Conservation (phyloP, 2,113 vertebrate species). For the Chlorodrepanis virens region DNA sequence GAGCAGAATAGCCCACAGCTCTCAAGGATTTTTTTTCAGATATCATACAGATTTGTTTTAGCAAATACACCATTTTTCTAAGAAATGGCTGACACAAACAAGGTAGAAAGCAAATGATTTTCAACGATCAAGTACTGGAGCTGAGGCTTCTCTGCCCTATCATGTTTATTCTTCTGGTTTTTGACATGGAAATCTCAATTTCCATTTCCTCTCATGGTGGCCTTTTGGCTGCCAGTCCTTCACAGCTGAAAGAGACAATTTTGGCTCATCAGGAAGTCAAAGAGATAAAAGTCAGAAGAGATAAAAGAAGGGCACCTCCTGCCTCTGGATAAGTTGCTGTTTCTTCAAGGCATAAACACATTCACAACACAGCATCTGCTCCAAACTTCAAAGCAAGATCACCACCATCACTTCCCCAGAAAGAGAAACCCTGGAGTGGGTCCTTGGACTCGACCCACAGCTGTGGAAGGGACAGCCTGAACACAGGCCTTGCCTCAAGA, state of each 20-base stretch:
- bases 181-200: not conserved
- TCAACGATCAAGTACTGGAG: not conserved
- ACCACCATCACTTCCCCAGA: not conserved
- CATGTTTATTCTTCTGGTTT: not conserved
- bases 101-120: not conserved
- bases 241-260: not conserved
- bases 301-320: not conserved
- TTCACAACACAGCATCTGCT: not conserved
- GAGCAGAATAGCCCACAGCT: not conserved
- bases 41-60: not conserved
- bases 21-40: not conserved
- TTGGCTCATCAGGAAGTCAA: not conserved
- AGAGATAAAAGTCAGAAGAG: not conserved
- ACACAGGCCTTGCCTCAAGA: not conserved
- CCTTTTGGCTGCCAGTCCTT: not conserved
- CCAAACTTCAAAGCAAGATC: not conserved
- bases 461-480: not conserved
- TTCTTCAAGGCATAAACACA: not conserved
- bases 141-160: not conserved
- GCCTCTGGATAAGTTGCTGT: fast-evolving
- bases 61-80: not conserved
- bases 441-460: not conserved
- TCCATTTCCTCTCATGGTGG: not conserved
- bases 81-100: not conserved
- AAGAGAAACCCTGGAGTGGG: fast-evolving